Evolutionary conservation across 1,140 invertebrate genomes (phyloP).

Genomic region (Armadillidium nasatum): DNA sequence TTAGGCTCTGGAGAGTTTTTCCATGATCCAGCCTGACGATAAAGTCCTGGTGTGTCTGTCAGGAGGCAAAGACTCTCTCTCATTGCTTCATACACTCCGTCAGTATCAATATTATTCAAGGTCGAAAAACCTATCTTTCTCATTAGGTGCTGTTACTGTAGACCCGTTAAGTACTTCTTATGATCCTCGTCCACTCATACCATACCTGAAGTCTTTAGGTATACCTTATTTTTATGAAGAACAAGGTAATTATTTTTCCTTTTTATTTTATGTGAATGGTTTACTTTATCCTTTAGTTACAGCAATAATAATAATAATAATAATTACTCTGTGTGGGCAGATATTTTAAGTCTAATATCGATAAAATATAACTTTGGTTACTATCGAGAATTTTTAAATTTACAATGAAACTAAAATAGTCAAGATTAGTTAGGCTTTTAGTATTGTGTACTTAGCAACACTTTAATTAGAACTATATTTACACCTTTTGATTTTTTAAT

Average conservation of each 20-base stretch:
- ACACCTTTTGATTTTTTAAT: too few relatives aligned
- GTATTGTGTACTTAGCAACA: too few relatives aligned
- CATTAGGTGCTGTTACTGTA: slow-evolving; percentile 69
- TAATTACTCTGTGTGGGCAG: too few relatives aligned
- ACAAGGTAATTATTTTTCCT: slow-evolving; percentile 55
- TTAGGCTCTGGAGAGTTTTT: slow-evolving; percentile 72
- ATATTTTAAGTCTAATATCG: too few relatives aligned
- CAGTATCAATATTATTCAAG: slow-evolving; percentile 75
- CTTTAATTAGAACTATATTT: too few relatives aligned
- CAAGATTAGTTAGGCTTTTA: too few relatives aligned
- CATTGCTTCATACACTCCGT: slow-evolving; percentile 72
- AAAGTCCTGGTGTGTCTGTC: slow-evolving; percentile 77
- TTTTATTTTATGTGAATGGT: not conserved
- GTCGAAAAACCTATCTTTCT: slow-evolving; percentile 68
- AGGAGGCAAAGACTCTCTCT: slow-evolving; percentile 73
- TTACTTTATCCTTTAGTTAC: too few relatives aligned
- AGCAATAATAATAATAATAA: too few relatives aligned
- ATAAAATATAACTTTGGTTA: too few relatives aligned
- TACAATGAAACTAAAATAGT: too few relatives aligned
- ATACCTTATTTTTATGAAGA: slow-evolving; percentile 70
- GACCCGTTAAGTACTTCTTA: slow-evolving; percentile 61
- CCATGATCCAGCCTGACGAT: slow-evolving; percentile 80
- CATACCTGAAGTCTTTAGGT: slow-evolving; percentile 62
- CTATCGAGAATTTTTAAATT: too few relatives aligned
- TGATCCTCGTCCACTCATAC: slow-evolving; percentile 62